Evolutionary conservation across 2,113 vertebrate genomes (phyloP).

Genomic region (Oriolus oriolus): DNA sequence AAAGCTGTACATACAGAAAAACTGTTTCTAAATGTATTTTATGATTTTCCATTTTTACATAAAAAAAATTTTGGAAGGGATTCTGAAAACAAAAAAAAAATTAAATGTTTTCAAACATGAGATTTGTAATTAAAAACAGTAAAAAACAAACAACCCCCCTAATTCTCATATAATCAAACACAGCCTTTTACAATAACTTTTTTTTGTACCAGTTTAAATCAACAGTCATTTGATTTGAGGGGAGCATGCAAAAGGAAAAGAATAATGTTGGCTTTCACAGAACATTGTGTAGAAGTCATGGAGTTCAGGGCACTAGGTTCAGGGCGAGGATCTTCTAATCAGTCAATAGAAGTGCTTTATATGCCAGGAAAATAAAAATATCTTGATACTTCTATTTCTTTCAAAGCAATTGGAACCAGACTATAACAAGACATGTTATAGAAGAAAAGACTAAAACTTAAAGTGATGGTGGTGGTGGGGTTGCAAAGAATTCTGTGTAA

Average conservation of each 20-base stretch:
- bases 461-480: background rate
- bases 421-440: background rate
- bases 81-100: background rate
- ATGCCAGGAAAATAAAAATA: background rate
- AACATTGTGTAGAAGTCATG: background rate
- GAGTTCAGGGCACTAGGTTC: background rate
- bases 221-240: background rate
- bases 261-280: background rate
- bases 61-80: background rate
- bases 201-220: background rate
- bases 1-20: background rate
- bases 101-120: background rate
- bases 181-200: background rate
- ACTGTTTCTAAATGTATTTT: background rate
- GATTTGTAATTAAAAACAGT: background rate
- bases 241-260: background rate
- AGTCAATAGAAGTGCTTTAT: background rate
- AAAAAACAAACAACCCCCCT: rapidly evolving
- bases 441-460: background rate
- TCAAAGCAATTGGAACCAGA: background rate
- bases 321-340: background rate
- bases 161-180: background rate
- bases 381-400: background rate
- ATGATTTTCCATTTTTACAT: background rate
- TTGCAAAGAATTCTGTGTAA: background rate